Conservation (phyloP, 2,888 invertebrate genomes). For the Stenodera caucasica region DNA sequence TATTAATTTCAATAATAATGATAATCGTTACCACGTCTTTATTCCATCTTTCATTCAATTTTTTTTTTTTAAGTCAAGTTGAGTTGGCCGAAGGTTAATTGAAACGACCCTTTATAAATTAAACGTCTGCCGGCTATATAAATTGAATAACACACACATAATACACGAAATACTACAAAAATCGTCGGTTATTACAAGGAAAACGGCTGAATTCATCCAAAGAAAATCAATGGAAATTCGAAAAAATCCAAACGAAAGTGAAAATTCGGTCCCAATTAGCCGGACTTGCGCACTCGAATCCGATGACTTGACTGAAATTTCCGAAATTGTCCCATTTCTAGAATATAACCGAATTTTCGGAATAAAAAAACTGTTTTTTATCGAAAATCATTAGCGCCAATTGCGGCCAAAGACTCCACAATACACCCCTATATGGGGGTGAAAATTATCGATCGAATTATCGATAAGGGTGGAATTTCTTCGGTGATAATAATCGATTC, state of each 20-base stretch:
- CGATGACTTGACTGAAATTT: constrained; percentile 1
- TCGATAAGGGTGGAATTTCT: no score
- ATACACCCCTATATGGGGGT: no score
- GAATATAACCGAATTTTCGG: background rate
- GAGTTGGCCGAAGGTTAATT: constrained; percentile 43
- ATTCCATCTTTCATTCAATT: constrained; percentile 25
- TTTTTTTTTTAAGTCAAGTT: constrained; percentile 12
- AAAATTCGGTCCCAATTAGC: background rate
- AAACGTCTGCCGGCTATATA: constrained; percentile 44
- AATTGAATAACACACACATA: constrained; percentile 18
- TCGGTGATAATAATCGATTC: no score
- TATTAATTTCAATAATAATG: background rate
- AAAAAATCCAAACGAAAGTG: background rate
- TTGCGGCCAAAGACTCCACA: no score
- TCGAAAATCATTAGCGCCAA: no score
- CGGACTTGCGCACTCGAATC: background rate
- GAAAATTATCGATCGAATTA: no score
- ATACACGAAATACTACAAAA: constrained; percentile 4
- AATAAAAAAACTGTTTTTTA: no score
- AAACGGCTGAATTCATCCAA: no score
- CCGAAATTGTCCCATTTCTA: background rate
- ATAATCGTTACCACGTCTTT: background rate
- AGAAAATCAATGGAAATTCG: background rate
- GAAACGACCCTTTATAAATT: constrained; percentile 51
- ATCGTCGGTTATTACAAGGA: no score